Base-by-base conservation (phyloP, 2,113 vertebrate species). In the Pipa parva region DNA sequence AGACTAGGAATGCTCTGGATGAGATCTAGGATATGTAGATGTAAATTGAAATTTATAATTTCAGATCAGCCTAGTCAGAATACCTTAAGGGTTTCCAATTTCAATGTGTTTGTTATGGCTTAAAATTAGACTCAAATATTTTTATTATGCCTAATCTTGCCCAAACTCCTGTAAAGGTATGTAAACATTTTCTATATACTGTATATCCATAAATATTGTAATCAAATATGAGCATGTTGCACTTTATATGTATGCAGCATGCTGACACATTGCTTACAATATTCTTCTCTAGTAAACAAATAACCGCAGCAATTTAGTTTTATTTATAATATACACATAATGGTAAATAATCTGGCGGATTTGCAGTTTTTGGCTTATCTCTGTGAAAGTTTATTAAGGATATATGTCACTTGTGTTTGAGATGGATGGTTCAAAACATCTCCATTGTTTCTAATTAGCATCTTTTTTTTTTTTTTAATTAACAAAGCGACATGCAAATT, bases 301-400 rank as follows among this genome's bases (percentile, higher is more conserved):
- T 58, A 61, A 54, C 54, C 61, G 49, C 61, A 29, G 27, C 60
- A 70, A 89, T 88, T 83, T 79, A 87, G 89, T 85, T 87, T 89
- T 80, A 83, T 88, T 89, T 89, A 83, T 73, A 72, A 72, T 79
- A 86, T 80, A 83, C 84, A 86, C 83, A 84, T 79, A 73, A 81
- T 85, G 83, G 85, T 88, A 90, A 89, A 89, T 89, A 84, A 87
- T 89, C 87, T 87, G 82, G 82, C 88, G 89, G 80, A 87, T 89
- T 87, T 84, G 81, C 85, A 84, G 84, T 85, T 88, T 66, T 18
- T 55, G 83, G 87, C 86, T 82, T 78, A 87, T 87, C 85, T 85
- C 79, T 85, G 81, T 86, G 86, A 81, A 84, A 70, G 72, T 83
- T 76, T 83, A 85, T 87, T 85, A 88, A 84, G 80, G 75, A 57